phyloP scores from a whole-genome alignment of 1,140 invertebrate genomes.

The Drosophila orena region DNA sequence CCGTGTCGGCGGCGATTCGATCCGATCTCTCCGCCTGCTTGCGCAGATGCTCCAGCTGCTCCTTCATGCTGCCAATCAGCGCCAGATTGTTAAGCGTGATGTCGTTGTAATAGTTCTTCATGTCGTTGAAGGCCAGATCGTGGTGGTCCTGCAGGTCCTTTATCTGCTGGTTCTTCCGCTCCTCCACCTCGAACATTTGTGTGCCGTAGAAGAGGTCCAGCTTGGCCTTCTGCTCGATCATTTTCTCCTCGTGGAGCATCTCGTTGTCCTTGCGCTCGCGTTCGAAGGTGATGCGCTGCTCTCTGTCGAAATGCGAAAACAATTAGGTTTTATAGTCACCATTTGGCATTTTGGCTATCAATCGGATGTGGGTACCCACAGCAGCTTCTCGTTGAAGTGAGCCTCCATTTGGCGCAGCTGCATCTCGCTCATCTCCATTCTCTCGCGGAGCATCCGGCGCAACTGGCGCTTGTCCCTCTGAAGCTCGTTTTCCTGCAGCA shows the following conservation, averaged over 20 bases:
- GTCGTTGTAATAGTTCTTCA: conserved; percentile 97
- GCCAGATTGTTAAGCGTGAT: conserved; percentile 96
- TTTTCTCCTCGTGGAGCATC: conserved; percentile 92
- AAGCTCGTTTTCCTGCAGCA: conserved; percentile 90
- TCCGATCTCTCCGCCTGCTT: conserved; percentile 91
- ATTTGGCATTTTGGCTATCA: too few relatives aligned
- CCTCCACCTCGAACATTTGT: conserved; percentile 94
- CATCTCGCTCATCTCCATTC: conserved; percentile 86
- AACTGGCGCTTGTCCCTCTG: conserved; percentile 92
- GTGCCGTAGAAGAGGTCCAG: conserved; percentile 90
- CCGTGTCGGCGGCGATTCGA: conserved; percentile 86
- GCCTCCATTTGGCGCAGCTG: conserved; percentile 79
- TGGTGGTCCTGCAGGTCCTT: conserved; percentile 92
- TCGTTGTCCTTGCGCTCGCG: conserved; percentile 91
- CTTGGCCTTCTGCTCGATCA: conserved; percentile 90
- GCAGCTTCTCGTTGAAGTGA: conserved; percentile 87
- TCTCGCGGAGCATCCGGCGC: conserved; percentile 90
- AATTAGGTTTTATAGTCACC: neutral
- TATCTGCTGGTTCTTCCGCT: conserved; percentile 95
- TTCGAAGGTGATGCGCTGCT: conserved; percentile 86
- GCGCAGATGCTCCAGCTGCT: conserved; percentile 93
- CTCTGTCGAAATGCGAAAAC: conserved; percentile 35
- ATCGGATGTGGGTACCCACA: conserved; percentile 73
- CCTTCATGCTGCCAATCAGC: conserved; percentile 92
- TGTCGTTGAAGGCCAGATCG: conserved; percentile 93